Conservation (phyloP, 2,113 vertebrate genomes). For the Oceanites oceanicus region DNA sequence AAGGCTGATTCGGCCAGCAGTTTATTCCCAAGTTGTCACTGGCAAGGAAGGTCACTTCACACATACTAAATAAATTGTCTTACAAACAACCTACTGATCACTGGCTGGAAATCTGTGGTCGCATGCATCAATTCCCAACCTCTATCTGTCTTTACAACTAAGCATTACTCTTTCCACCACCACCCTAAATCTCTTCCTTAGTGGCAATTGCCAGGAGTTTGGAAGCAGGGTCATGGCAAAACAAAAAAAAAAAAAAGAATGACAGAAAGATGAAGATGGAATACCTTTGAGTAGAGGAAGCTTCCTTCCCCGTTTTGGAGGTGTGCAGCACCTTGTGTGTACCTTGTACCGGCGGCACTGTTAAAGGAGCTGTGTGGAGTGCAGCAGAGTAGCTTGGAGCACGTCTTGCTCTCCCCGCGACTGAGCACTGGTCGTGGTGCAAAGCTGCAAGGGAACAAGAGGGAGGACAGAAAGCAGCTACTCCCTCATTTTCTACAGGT, state of each 20-base stretch:
- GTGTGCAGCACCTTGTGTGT: background rate
- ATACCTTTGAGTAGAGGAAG: background rate
- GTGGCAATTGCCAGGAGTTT: background rate
- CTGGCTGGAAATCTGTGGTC: background rate
- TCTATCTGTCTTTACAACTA: background rate
- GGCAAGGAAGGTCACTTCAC: background rate
- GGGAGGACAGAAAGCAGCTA: background rate
- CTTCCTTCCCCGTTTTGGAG: background rate
- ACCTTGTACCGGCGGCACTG: background rate
- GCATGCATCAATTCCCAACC: background rate
- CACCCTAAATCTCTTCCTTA: background rate
- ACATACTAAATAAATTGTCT: background rate
- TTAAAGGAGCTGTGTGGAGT: background rate
- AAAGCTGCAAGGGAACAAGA: constrained; percentile 3
- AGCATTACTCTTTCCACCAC: background rate
- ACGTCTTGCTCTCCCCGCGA: rapidly evolving
- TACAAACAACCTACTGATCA: background rate
- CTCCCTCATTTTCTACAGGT: background rate
- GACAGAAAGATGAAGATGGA: background rate
- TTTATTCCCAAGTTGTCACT: background rate
- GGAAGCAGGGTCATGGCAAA: background rate
- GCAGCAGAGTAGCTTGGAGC: background rate
- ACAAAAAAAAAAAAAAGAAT: background rate
- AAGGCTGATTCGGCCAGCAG: background rate
- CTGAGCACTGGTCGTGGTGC: background rate